Evolutionary conservation across 1,140 invertebrate species (phyloP).

Genomic region (Amyelois transitella): DNA sequence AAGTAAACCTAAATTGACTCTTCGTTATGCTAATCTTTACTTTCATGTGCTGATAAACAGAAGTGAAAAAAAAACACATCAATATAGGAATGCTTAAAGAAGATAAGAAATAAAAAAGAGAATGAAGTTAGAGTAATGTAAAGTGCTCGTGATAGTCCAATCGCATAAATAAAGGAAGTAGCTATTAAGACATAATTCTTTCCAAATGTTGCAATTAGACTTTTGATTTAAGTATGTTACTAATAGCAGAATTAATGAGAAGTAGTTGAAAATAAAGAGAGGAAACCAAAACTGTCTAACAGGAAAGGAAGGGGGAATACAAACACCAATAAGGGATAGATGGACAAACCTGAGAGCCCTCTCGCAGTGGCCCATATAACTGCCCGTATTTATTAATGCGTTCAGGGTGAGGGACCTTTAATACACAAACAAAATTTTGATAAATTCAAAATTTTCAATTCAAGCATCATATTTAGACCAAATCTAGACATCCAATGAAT

Average conservation of each 20-base stretch:
- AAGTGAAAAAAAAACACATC: conserved; percentile 34
- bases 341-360: conserved; percentile 74
- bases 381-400: conserved; percentile 75
- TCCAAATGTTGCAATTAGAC: conserved; percentile 42
- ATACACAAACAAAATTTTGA: conserved; percentile 71
- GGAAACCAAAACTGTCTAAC: conserved; percentile 27
- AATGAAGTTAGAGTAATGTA: conserved; percentile 39
- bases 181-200: background rate
- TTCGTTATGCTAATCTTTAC: conserved; percentile 31
- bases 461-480: conserved; percentile 25
- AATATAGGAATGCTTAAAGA: conserved; percentile 30
- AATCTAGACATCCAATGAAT: conserved; percentile 48
- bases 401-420: conserved; percentile 75
- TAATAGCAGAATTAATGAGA: conserved; percentile 27
- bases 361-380: conserved; percentile 73
- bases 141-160: conserved; percentile 41
- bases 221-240: conserved; percentile 12
- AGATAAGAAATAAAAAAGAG: conserved; percentile 18
- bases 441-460: conserved; percentile 47
- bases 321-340: conserved; percentile 69
- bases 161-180: conserved; percentile 43
- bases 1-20: conserved; percentile 15
- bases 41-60: conserved; percentile 74
- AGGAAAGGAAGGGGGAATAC: conserved; percentile 61
- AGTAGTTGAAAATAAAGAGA: conserved; percentile 18